Conservation (phyloP, 2,888 invertebrate species). For the Spodoptera exigua region DNA sequence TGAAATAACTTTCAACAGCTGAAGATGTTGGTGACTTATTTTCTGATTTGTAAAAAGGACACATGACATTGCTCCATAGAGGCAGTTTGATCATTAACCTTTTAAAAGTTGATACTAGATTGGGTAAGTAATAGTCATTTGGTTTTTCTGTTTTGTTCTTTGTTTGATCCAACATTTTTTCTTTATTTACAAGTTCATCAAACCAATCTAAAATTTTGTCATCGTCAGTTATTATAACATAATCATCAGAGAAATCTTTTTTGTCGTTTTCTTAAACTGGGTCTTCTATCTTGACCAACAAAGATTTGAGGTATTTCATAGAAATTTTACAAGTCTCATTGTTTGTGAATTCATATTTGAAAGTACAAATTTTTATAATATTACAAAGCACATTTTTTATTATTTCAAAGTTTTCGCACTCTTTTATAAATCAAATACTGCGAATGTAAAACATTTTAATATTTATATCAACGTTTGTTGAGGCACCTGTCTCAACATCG, state of each 20-base stretch:
- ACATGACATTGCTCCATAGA: slow-evolving; percentile 22
- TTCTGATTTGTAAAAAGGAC: slow-evolving; percentile 25
- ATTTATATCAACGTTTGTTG: slow-evolving; percentile 26
- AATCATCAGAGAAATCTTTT: slow-evolving; percentile 27
- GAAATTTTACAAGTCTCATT: slow-evolving; percentile 32
- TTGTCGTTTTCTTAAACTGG: slow-evolving; percentile 30
- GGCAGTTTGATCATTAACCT: slow-evolving; percentile 22
- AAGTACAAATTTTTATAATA: slow-evolving; percentile 34
- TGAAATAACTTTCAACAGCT: too few species aligned
- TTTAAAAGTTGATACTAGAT: slow-evolving; percentile 26
- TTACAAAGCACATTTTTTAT: slow-evolving; percentile 22
- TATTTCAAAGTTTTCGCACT: slow-evolving; percentile 27
- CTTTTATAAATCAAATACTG: slow-evolving; percentile 30
- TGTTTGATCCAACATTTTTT: slow-evolving; percentile 26
- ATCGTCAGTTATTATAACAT: slow-evolving; percentile 30
- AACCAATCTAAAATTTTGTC: slow-evolving; percentile 32
- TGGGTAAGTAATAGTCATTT: slow-evolving; percentile 30
- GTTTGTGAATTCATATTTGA: slow-evolving; percentile 28
- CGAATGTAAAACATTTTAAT: slow-evolving; percentile 34
- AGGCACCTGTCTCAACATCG: too few species aligned
- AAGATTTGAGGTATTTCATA: slow-evolving; percentile 26
- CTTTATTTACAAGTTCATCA: slow-evolving; percentile 25
- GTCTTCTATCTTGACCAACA: slow-evolving; percentile 26
- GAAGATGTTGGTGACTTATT: too few species aligned
- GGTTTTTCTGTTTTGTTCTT: slow-evolving; percentile 20